Evolutionary conservation across 2,888 invertebrate species (phyloP), one percentile per base, ranked within the genome.

Genomic region (Criorhina ranunculi): DNA sequence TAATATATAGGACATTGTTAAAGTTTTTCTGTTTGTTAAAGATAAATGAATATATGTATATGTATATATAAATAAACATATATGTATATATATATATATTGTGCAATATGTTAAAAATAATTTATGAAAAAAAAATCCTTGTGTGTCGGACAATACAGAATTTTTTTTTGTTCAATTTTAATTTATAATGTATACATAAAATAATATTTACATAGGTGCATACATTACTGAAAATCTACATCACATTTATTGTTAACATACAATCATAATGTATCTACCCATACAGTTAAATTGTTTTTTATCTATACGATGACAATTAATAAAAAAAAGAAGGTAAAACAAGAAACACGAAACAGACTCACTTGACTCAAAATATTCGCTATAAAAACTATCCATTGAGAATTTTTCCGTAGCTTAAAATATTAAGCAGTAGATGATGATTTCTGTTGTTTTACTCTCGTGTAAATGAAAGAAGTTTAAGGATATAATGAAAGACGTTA

Each of bases 51-150:
- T 40, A 60, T 73, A 62, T 62, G 37, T 31, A 37, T 51, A 81
- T 70, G 55, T 64, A 64, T 64, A 35, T 77, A 77, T 75, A 69
- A 62, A 75, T 42, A 55, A 57, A 46, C 49, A 64, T 19, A 49
- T 51, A 55, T 59, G 15, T 64, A 15, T 59, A 51, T 62, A 64
- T 37, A 67, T 77, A 66, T 46, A 49, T 70, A 79, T 44, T 78
- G 78, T 78, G 78, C 78, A 78, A 77, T 77, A 82, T 82, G 24
- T 78, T 78, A 55, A 59, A 72, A 72, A 62, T 78, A 73, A 60
- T 67, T 78, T 72, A 77, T 31, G 59, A 29, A 75, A 29, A 69
- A 37, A 51, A 9, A 83, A 67, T 82, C 82, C 82, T 83, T 83
- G 82, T 83, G 82, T 83, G 82, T 67, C 82, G 60, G 72, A 72